Evolutionary conservation across 2,888 invertebrate genomes (phyloP).

Genomic region (Parasteatoda lunata): DNA sequence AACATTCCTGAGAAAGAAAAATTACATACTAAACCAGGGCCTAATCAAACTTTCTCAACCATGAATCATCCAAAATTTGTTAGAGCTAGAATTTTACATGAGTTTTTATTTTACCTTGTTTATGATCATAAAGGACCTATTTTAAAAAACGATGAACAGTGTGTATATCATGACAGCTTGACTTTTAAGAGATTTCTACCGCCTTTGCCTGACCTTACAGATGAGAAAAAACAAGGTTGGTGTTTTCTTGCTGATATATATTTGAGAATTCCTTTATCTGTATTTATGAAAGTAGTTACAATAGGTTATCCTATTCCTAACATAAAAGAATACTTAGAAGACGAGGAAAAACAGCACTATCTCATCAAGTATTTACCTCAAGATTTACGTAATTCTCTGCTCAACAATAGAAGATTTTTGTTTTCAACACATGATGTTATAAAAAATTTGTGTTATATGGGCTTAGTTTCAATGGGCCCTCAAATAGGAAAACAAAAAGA

Average conservation of each 20-base stretch:
- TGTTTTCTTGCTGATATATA: constrained; percentile 82
- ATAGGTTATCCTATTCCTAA: constrained; percentile 78
- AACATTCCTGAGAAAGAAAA: constrained; percentile 3
- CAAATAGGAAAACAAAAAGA: constrained; percentile 81
- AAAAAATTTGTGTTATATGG: constrained; percentile 79
- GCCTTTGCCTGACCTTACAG: constrained; percentile 79
- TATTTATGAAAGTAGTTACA: constrained; percentile 82
- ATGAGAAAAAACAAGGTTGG: constrained; percentile 78
- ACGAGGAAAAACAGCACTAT: constrained; percentile 81
- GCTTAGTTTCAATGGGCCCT: constrained; percentile 81
- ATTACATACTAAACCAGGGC: background rate
- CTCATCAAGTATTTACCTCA: constrained; percentile 79
- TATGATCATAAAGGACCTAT: constrained; percentile 77
- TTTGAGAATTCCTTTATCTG: constrained; percentile 81
- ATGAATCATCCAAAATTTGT: constrained; percentile 79
- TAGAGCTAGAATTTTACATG: constrained; percentile 81
- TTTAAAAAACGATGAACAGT: constrained; percentile 65
- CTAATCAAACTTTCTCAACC: background rate
- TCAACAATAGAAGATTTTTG: constrained; percentile 79
- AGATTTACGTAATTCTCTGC: constrained; percentile 77
- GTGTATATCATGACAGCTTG: constrained; percentile 74
- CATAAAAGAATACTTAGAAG: constrained; percentile 78
- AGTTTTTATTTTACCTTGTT: constrained; percentile 82
- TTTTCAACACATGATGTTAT: constrained; percentile 78
- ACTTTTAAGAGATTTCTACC: constrained; percentile 84